Base-by-base conservation (phyloP, 2,888 invertebrate species). In the Tromatobia lineatoria region DNA sequence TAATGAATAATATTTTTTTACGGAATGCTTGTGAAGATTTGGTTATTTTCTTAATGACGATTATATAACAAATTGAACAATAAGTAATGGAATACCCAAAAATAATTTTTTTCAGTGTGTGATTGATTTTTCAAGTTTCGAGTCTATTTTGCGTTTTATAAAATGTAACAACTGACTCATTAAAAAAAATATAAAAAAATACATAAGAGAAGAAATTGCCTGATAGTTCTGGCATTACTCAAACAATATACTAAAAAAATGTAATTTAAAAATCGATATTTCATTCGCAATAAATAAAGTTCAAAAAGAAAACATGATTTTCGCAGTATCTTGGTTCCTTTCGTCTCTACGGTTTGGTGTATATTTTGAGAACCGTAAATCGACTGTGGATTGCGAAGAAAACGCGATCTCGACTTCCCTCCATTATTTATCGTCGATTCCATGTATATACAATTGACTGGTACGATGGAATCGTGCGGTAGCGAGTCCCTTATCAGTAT, bases 341-440 rank as follows among this genome's bases (percentile, higher is more conserved):
- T 57, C 57, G 57, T 13, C 2, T n/a, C 13, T 7, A 18, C 15
- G 54, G 18, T 23, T 13, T 6, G n/a, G 25, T 29, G 13, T 7
- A 61, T 61, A 38, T 38, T 38, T 61, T n/a, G 7, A n/a, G n/a
- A n/a, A 2, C n/a, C 34, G 61, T 61, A 64, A 64, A 67, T 67
- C 67, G 67, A 47, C 15, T 23, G 47, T 67, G 47, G 23, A 67
- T 47, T 47, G 67, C 25, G 45, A 47, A 47, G 45, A 67, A 66
- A 71, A 29, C 34, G 42, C 57, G 18, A 23, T 64, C 61, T 77
- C 82, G 64, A 82, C 64, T 77, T 71, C 64, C 50, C 10, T 82
- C n/a, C 47, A 67, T 77, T 78, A 77, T 82, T 82, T 73, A 73
- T 77, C 76, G 38, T n/a, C 66, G 54, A 71, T 66, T 67, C 38